These are phyloP conservation scores for Papilio protenor DNA, from an alignment of 2,888 invertebrate species.

Conservation along the genomic window DNA sequence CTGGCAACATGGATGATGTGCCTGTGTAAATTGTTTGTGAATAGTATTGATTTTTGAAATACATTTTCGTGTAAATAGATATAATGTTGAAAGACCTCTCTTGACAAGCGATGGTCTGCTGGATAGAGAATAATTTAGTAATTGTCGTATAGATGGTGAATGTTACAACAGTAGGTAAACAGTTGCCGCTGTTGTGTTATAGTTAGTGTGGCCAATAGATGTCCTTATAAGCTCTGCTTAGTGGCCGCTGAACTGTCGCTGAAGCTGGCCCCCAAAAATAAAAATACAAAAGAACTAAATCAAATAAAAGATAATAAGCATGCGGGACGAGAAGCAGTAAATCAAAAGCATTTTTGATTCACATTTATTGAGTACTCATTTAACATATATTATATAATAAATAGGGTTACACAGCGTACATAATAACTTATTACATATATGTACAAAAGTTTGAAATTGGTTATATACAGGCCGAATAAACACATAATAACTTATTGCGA, in stretches of 20 bases:
- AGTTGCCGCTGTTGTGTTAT: background rate
- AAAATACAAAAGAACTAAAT: slow-evolving; percentile 56
- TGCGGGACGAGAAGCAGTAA: slow-evolving; percentile 82
- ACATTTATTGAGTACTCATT: slow-evolving; percentile 79
- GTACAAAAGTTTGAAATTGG: slow-evolving; percentile 52
- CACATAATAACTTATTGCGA: slow-evolving; percentile 4
- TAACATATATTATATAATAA: slow-evolving; percentile 64
- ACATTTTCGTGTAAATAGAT: background rate
- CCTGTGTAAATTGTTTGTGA: background rate
- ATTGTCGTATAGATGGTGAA: background rate
- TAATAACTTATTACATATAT: slow-evolving; percentile 56
- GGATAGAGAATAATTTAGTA: background rate
- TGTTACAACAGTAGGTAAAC: background rate
- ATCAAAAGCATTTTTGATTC: slow-evolving; percentile 79
- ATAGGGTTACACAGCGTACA: slow-evolving; percentile 64
- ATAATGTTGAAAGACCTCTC: background rate
- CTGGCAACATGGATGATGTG: background rate
- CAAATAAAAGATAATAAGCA: slow-evolving; percentile 69
- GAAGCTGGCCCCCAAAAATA: slow-evolving; percentile 69
- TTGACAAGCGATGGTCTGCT: background rate
- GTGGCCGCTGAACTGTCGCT: slow-evolving; percentile 47
- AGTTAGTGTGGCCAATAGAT: background rate
- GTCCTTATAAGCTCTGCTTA: slow-evolving; percentile 3
- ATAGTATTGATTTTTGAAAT: background rate
- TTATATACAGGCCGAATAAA: slow-evolving; percentile 41